Evolutionary conservation across 1,140 invertebrate species (phyloP).

Genomic region (Bilobella aurantiaca): DNA sequence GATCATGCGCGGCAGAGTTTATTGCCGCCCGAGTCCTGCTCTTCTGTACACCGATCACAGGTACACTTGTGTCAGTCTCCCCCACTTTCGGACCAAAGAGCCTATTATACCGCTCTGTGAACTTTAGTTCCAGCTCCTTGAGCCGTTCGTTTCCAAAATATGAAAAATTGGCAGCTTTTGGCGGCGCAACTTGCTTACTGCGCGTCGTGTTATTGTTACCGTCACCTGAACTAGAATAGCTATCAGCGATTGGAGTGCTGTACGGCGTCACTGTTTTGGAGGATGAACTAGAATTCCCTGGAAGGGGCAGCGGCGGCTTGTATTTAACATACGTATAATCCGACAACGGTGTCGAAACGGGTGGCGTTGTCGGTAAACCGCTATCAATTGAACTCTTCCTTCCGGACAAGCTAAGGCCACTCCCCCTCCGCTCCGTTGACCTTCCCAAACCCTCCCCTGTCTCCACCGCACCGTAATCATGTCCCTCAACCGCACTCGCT

Average conservation of each 20-base stretch:
- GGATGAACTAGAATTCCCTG: constrained; percentile 1
- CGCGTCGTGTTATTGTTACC: constrained; percentile 7
- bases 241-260: not conserved
- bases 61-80: constrained; percentile 7
- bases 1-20: no score
- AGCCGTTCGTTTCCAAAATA: constrained; percentile 35
- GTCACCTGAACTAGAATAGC: constrained; percentile 4
- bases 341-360: not conserved
- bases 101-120: constrained; percentile 30
- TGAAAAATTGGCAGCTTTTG: constrained; percentile 16
- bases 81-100: constrained; percentile 23
- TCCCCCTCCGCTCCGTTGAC: not conserved
- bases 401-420: not conserved
- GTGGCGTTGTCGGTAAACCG: not conserved
- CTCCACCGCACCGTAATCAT: no score
- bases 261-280: not conserved
- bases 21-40: no score
- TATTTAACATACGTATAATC: constrained; percentile 32
- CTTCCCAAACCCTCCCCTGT: not conserved
- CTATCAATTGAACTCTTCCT: not conserved
- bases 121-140: constrained; percentile 33
- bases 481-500: no score
- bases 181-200: not conserved
- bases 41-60: no score
- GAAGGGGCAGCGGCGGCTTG: constrained; percentile 33